Conservation (phyloP, 37 sponge, comb jelly and placozoan species). For the Agelas oroides region DNA sequence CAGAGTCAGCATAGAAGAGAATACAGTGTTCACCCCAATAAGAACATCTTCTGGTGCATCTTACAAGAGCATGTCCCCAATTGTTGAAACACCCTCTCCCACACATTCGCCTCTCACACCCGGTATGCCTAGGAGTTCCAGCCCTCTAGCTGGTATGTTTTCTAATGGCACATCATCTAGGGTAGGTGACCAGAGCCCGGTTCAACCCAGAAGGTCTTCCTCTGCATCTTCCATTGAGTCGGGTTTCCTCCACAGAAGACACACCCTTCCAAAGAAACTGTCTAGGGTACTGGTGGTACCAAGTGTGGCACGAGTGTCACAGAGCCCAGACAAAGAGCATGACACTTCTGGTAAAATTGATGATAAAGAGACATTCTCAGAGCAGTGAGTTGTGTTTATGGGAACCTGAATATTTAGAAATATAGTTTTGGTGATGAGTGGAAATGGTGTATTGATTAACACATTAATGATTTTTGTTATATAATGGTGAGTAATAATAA, state of each 20-base stretch:
- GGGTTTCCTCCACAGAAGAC: background rate
- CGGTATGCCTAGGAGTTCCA: background rate
- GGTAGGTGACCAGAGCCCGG: background rate
- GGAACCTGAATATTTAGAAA: too few species aligned
- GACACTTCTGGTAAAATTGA: background rate
- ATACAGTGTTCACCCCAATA: background rate
- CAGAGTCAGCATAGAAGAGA: background rate
- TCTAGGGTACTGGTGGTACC: slow-evolving; percentile 52
- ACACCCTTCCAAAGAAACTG: background rate
- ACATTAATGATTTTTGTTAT: too few species aligned
- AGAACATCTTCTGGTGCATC: background rate
- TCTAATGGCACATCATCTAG: background rate
- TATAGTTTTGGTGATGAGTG: too few species aligned
- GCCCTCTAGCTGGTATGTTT: background rate
- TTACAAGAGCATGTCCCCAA: background rate
- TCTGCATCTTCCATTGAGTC: background rate
- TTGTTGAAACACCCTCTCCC: background rate
- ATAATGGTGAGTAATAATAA: too few species aligned
- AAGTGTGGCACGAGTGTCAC: slow-evolving; percentile 20
- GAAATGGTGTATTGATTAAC: too few species aligned
- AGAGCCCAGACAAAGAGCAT: background rate
- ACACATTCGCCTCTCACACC: background rate
- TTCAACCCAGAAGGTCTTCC: background rate
- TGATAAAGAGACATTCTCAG: too few species aligned
- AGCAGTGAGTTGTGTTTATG: background rate